phyloP scores from a whole-genome alignment of 1,140 invertebrate species.

The Euwallacea fornicatus region DNA sequence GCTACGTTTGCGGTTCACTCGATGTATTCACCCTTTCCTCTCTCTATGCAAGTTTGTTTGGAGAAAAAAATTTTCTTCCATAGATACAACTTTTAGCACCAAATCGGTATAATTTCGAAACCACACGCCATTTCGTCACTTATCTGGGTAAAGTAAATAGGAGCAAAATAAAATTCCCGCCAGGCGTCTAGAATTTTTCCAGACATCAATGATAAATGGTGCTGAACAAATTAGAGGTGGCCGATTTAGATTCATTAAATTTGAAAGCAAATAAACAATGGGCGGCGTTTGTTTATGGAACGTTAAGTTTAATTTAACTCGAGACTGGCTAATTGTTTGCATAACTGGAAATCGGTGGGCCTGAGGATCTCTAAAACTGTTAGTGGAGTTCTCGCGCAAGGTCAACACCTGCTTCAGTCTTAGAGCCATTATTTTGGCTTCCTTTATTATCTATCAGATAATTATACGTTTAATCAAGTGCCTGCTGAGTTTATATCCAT shows the following conservation, averaged over 20 bases:
- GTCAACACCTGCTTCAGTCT: no score
- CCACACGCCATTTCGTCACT: background rate
- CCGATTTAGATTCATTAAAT: conserved; percentile 27
- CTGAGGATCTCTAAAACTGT: no score
- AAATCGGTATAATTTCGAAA: background rate
- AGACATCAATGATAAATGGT: conserved; percentile 18
- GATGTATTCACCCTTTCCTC: no score
- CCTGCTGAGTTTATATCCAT: no score
- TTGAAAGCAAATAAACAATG: conserved; percentile 14
- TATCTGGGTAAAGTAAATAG: conserved; percentile 10
- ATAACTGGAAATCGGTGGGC: background rate
- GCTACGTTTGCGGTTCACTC: no score
- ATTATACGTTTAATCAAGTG: no score
- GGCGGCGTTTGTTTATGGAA: conserved; percentile 15
- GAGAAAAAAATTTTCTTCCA: no score
- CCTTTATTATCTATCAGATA: no score
- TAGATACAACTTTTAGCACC: background rate
- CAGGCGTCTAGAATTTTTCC: conserved; percentile 12
- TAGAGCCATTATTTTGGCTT: no score
- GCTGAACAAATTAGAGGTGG: conserved; percentile 13
- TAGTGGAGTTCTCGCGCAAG: no score
- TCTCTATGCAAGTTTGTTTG: no score
- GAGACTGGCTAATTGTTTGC: conserved; percentile 6
- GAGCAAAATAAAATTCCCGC: background rate
- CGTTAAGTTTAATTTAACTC: conserved; percentile 13